Base-by-base conservation (phyloP, 2,797 vertebrate species). In the Sebastiscus albofasciatus region DNA sequence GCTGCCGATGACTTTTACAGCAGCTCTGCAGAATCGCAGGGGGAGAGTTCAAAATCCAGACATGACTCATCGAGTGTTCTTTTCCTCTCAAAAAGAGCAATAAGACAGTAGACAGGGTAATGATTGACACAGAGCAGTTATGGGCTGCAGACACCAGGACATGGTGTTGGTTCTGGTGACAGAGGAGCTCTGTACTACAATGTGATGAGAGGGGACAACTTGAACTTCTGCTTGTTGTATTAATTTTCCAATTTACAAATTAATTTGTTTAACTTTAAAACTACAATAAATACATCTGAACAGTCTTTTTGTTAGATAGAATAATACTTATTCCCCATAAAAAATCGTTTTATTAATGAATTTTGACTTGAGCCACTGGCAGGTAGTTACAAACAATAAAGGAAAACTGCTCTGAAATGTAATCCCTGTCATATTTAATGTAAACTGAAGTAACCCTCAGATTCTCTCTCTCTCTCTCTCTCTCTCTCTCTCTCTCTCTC, bases 1-100 rank as follows among this genome's bases (percentile, higher is more conserved):
- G 52, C 39, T 56, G 69, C 65, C 34, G 81, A 42, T 80, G 82
- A 87, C 81, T 88, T 89, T 81, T 84, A 70, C 60, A 72, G 78
- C 20, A 59, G 56, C 74, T 88, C 75, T 83, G 77, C 71, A 74
- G 26, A 85, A 82, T n/a, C 74, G 54, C 55, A 77, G 72, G 18
- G 16, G 20, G 42, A 14, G 68, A 74, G 73, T 71, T 83, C 12
- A 74, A 62, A 75, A 82, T 36, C 16, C 22, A 68, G 24, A 72
- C 10, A 2, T n/a, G 33, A 72, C 52, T 77, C 49, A 27, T 70
- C 20, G 1, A 9, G 5, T 27, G 72, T 31, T 46, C n/a, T 65
- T 72, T 62, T 49, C 24, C 14, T 54, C 24, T n/a, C 2, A 20
- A 14, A 34, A 20, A 55, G 20, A 55, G 49, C n/a, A 22, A 36